phyloP scores from a whole-genome alignment of 2,888 invertebrate species.

The Drosophila percnosoma region DNA sequence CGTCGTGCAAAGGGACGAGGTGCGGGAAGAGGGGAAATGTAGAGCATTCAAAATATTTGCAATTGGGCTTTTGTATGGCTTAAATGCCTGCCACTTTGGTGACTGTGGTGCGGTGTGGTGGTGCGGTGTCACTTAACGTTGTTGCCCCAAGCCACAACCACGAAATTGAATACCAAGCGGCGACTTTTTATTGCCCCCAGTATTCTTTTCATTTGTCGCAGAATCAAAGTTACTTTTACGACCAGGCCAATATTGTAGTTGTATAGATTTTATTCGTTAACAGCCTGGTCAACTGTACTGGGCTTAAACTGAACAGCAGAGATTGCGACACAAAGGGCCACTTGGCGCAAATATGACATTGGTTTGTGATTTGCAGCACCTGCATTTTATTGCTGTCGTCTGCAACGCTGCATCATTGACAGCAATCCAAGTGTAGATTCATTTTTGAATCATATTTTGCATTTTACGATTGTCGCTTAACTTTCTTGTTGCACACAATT shows the following conservation, averaged over 20 bases:
- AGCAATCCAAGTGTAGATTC: slow-evolving; percentile 55
- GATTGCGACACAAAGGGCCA: slow-evolving; percentile 24
- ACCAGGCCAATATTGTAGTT: slow-evolving; percentile 35
- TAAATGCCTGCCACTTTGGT: slow-evolving; percentile 49
- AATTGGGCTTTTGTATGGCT: slow-evolving; percentile 60
- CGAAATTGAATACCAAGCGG: slow-evolving; percentile 39
- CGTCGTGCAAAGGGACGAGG: not conserved
- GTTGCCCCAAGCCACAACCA: slow-evolving; percentile 4
- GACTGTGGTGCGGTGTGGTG: slow-evolving; percentile 6
- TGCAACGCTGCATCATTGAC: slow-evolving; percentile 49
- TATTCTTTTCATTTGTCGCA: slow-evolving; percentile 6
- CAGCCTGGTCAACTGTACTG: slow-evolving; percentile 44
- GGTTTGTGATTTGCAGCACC: slow-evolving; percentile 56
- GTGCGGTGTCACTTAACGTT: slow-evolving; percentile 6
- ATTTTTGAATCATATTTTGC: slow-evolving; percentile 45
- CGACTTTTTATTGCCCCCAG: slow-evolving; percentile 34
- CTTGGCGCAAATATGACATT: slow-evolving; percentile 39
- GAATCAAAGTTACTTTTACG: slow-evolving; percentile 30
- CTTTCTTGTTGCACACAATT: slow-evolving; percentile 14
- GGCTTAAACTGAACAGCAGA: not conserved
- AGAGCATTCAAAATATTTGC: slow-evolving; percentile 49
- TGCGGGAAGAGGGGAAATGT: not conserved
- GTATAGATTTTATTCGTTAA: slow-evolving; percentile 56
- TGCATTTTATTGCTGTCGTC: slow-evolving; percentile 78
- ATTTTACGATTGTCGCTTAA: slow-evolving; percentile 50